phyloP scores from a whole-genome alignment of 2,113 vertebrate species.

The Parotia lawesii region DNA sequence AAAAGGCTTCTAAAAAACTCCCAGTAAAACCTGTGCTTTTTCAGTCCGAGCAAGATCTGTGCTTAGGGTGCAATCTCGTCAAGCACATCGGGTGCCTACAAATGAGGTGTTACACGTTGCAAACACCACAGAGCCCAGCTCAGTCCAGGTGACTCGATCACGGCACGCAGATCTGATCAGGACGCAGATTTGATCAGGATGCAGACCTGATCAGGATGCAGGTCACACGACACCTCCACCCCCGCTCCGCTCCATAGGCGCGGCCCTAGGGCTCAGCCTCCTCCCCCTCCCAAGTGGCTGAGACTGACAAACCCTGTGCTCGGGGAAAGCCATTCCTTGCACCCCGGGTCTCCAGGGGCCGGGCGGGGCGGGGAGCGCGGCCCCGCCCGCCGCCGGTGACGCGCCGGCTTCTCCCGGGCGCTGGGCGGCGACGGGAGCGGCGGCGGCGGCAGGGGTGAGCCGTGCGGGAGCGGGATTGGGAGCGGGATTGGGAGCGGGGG shows the following conservation, averaged over 20 bases:
- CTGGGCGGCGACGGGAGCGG: not conserved
- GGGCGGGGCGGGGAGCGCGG: not conserved
- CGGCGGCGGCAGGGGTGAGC: not conserved
- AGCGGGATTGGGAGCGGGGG: not conserved
- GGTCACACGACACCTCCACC: not conserved
- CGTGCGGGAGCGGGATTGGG: not conserved
- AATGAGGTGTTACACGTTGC: rapidly evolving
- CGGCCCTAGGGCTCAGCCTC: too few relatives aligned
- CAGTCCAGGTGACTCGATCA: not conserved
- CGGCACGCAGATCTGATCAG: not conserved
- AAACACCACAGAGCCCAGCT: not conserved
- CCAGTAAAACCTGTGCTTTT: not conserved
- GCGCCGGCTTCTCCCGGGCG: not conserved
- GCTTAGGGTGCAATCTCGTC: not conserved
- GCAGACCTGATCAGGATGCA: not conserved
- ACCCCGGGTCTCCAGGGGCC: rapidly evolving
- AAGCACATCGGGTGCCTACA: rapidly evolving
- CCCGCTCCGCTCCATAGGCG: too few relatives aligned
- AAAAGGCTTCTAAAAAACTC: not conserved
- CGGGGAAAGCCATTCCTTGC: rapidly evolving
- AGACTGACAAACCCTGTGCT: rapidly evolving
- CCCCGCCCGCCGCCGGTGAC: not conserved
- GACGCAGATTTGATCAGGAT: not conserved
- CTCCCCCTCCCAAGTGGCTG: rapidly evolving
- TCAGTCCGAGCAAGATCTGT: not conserved